Percentiles rank a stretch among this genome's conserved stretches.
phyloP scores from a whole-genome alignment of 2,888 invertebrate genomes.

The Chouioia cunea region DNA sequence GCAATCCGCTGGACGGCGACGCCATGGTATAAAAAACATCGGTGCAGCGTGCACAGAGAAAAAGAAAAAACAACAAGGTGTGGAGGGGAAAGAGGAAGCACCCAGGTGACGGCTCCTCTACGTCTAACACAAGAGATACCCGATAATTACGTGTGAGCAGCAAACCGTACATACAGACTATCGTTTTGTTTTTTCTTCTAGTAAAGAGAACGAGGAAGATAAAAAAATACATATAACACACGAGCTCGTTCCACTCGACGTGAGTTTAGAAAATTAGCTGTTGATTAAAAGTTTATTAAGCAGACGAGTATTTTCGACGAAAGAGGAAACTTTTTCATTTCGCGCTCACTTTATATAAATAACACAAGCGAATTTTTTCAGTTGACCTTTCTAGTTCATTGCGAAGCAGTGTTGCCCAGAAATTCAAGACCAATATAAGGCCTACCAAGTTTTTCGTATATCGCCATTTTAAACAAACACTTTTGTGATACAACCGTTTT shows the following conservation, averaged over 20 bases:
- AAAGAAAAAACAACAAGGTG: slow-evolving; percentile 8
- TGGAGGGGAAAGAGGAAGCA: slow-evolving; percentile 2
- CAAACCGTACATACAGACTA: slow-evolving; percentile 53
- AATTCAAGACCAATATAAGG: too few relatives aligned
- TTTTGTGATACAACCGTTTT: too few relatives aligned
- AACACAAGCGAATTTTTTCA: too few relatives aligned
- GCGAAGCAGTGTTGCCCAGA: too few relatives aligned
- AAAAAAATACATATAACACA: slow-evolving; percentile 9
- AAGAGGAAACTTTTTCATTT: too few relatives aligned
- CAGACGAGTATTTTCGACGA: neutral
- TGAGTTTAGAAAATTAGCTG: slow-evolving; percentile 41
- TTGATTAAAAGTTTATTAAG: slow-evolving; percentile 45
- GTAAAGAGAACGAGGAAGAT: neutral
- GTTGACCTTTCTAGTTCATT: too few relatives aligned
- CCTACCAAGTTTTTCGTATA: too few relatives aligned
- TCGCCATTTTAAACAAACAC: too few relatives aligned
- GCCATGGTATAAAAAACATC: slow-evolving; percentile 5
- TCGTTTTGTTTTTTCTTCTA: neutral
- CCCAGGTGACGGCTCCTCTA: too few relatives aligned
- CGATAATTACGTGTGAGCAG: slow-evolving; percentile 61
- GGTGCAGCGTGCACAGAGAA: slow-evolving; percentile 21
- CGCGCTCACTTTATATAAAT: too few relatives aligned
- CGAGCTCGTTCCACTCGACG: neutral
- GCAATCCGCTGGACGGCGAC: neutral
- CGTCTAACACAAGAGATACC: slow-evolving; percentile 47